Base-by-base conservation (phyloP, 2,113 vertebrate genomes). In the Ctenodactylus gundi region DNA sequence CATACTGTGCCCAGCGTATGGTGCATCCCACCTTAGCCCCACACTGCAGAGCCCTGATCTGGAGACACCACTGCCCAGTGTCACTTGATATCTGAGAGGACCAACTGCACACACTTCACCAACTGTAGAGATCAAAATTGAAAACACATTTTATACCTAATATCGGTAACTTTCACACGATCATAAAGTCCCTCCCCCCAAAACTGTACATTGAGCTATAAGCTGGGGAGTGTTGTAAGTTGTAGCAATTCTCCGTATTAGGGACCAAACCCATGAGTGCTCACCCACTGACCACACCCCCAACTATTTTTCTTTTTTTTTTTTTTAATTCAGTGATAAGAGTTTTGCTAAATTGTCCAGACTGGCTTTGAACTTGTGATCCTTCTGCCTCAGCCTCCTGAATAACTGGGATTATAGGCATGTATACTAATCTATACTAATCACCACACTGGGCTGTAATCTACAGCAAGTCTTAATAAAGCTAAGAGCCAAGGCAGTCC, bases 31-130 rank as follows among this genome's bases (percentile, higher is more conserved):
- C 41, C 20, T 13, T 8, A 8, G 25, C 64, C 82, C 4, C 41
- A 51, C 72, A 34, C 44, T 49, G 27, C 4, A 7, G 77, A 29
- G 6, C 14, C 55, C 12, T 29, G 13, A 23, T 44, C 5, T 29
- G 36, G 4, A 4, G 46, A 8, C 72, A 34, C 41, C 62, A 14
- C 64, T 14, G n/a, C 25, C 20, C 25, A 21, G n/a, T 7, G 2
- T 55, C 13, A 20, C 17, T n/a, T n/a, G n/a, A n/a, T n/a, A n/a
- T n/a, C 41, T 23, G 6, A 8, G 41, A 31, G 31, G 13, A 44
- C 12, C 1, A 4, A n/a, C n/a, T n/a, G 25, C 9, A 44, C 44
- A 51, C 8, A 14, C 2, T 15, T n/a, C 15, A 9, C 36, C 4
- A 70, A 27, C 36, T 27, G 7, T 25, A n/a, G 49, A 21, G 13